Evolutionary conservation across 35 echinoderm and acorn worm genomes (phyloP), one percentile per base, ranked within the genome.

Genomic region (Lytechinus pictus): DNA sequence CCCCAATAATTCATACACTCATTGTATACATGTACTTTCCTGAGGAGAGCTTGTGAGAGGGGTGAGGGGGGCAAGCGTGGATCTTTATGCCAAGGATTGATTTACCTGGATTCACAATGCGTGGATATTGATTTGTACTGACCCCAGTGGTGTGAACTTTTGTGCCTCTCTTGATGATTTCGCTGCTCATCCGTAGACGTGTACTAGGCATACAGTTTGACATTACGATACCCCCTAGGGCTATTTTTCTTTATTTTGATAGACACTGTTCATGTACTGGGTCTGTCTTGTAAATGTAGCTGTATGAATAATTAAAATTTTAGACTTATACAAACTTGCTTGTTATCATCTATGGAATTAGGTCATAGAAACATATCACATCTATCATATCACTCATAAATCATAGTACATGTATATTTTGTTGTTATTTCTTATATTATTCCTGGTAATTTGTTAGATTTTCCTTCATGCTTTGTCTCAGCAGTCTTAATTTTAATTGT

Each of bases 101-200:
- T 90, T 51, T 44, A 90, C 88, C 88, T 44, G 88, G 24, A 90
- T 33, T 10, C 29, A 90, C 66, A 52, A 90, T 52, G 88, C 88
- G 28, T 90, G 29, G 29, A 10, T 90, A 90, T 90, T 90, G 88
- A 90, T 90, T 54, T 54, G 29, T 90, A 52, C 88, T 90, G 88
- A 90, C 88, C 88, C 52, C 88, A 29, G 14, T 54, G 28, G 88
- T 54, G 28, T 52, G 88, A 90, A 90, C 88, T 90, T 90, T 90
- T 90, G 88, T 90, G 52, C 29, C 28, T 90, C 52, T 54, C 16
- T 54, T 90, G 28, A 51, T 54, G 9, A 28, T 52, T 54, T 33
- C 88, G 3, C 28, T 90, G 66, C 66, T 79, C 66, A 79, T 79
- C 66, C 19, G 21, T 79, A 24, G 66, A 79, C 66, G n/a, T 79